These are phyloP conservation scores for Parapristionchus giblindavisi DNA, from an alignment of 2,888 invertebrate genomes.

Conservation along the genomic window DNA sequence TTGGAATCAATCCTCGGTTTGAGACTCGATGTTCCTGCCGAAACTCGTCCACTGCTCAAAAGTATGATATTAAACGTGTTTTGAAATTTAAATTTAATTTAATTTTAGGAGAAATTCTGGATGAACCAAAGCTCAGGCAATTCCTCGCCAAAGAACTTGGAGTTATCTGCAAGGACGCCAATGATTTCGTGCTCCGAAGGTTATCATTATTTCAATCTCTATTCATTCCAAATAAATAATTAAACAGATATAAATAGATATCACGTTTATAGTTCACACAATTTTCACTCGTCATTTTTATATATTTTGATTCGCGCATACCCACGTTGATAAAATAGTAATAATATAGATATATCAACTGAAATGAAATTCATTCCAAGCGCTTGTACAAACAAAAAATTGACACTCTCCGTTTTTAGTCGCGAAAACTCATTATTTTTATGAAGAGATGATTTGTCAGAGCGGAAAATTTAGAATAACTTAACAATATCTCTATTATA, in stretches of 20 bases:
- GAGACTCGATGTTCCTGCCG: constrained; percentile 21
- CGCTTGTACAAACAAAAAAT: too few species aligned
- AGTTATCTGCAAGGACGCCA: background rate
- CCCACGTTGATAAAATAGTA: background rate
- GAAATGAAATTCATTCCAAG: too few species aligned
- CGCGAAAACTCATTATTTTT: too few species aligned
- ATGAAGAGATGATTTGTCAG: too few species aligned
- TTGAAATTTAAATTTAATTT: background rate
- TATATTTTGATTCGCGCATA: too few species aligned
- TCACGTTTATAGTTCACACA: too few species aligned
- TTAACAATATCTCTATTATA: too few species aligned
- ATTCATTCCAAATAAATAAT: too few species aligned
- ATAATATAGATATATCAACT: background rate
- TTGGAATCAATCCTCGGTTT: constrained; percentile 22
- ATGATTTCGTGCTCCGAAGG: constrained; percentile 28
- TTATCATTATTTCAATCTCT: background rate
- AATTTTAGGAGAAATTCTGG: constrained; percentile 17
- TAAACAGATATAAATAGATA: too few species aligned
- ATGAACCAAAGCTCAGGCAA: constrained; percentile 18
- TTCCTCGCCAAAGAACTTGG: constrained; percentile 36
- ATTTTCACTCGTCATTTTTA: too few species aligned
- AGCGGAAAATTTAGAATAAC: too few species aligned
- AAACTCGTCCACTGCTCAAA: constrained; percentile 30
- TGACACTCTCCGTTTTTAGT: too few species aligned
- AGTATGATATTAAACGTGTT: background rate